These are phyloP conservation scores for Pseudomyrmex sp. DNA, from an alignment of 1,140 invertebrate species.

Conservation along the genomic window DNA sequence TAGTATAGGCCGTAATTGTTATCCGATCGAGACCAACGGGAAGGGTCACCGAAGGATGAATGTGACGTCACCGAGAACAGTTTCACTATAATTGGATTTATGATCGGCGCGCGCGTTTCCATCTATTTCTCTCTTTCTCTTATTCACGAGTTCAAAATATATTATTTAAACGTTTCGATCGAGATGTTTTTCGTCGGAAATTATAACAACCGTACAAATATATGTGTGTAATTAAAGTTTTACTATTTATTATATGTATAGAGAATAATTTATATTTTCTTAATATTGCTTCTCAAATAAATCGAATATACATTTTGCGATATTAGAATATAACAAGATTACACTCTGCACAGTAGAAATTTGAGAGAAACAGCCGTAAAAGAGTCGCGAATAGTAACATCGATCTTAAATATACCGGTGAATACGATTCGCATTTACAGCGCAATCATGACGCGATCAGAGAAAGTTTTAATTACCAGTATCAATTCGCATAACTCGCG, in stretches of 20 bases:
- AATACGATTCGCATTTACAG: constrained; percentile 60
- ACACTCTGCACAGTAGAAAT: background rate
- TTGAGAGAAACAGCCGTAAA: background rate
- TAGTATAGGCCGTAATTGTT: constrained; percentile 70
- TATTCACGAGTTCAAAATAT: constrained; percentile 41
- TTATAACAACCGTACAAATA: background rate
- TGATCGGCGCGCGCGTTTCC: constrained; percentile 56
- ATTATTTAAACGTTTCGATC: constrained; percentile 62
- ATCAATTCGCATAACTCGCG: constrained; percentile 72
- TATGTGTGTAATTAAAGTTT: too few relatives aligned
- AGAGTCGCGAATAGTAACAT: background rate
- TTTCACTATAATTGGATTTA: constrained; percentile 75
- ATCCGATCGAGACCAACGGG: constrained; percentile 63
- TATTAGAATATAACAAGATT: background rate
- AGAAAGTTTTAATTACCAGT: constrained; percentile 72
- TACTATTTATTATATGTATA: too few relatives aligned
- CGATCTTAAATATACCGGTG: constrained; percentile 15
- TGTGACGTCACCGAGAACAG: constrained; percentile 71
- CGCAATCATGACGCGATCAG: constrained; percentile 59
- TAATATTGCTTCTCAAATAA: too few relatives aligned
- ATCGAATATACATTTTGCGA: background rate
- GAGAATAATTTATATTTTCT: too few relatives aligned
- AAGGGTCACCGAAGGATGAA: constrained; percentile 69
- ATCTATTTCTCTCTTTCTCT: constrained; percentile 6
- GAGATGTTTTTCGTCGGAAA: background rate